Evolutionary conservation across 2,113 vertebrate genomes (phyloP), one percentile per base, ranked within the genome.

Genomic region (Erythrolamprus reginae): DNA sequence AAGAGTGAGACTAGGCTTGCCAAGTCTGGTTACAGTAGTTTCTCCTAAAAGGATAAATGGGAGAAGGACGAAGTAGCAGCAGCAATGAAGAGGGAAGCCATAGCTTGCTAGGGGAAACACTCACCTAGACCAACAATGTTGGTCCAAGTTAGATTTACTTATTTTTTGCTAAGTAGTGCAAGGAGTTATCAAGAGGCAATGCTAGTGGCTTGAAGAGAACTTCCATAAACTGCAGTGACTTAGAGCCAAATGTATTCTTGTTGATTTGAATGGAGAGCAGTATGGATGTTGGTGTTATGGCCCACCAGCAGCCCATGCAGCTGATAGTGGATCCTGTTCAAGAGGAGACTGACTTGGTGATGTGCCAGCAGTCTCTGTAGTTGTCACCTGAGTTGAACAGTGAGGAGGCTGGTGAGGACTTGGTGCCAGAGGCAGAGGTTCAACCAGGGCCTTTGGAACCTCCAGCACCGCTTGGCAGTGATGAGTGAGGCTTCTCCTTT

Each of bases 21-120:
- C 89, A 88, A 90, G 10, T 91, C 88, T 21, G 82, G 28, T 91
- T 91, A 90, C 88, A 85, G 42, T 84, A 89, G 77, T 45, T 82
- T 17, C 45, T 82, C 33, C 12, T 42, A 38, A 13, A 47, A 47
- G 45, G 9, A 45, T 48, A 19, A 87, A 55, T 55, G 84, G 38
- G 33, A 58, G 89, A 55, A 55, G 47, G n/a, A 15, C 42, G 82
- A 84, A 45, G 23, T 38, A 21, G 7, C 28, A 45, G 23, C 19
- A 23, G 10, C 28, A 33, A 8, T 42, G 53, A 51, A 6, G 15
- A 45, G 10, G 58, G 1, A 9, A 83, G 77, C 33, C 50, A 10
- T 15, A 58, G 33, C 17, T 33, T 24, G 84, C 51, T 21, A 50
- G 5, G 21, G 89, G 12, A 45, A 28, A n/a, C 84, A 55, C 45